Percentiles rank a stretch among this genome's conserved stretches.
These are phyloP conservation scores for Drosophila vallismaia DNA, from an alignment of 2,888 invertebrate species.

Conservation along the genomic window DNA sequence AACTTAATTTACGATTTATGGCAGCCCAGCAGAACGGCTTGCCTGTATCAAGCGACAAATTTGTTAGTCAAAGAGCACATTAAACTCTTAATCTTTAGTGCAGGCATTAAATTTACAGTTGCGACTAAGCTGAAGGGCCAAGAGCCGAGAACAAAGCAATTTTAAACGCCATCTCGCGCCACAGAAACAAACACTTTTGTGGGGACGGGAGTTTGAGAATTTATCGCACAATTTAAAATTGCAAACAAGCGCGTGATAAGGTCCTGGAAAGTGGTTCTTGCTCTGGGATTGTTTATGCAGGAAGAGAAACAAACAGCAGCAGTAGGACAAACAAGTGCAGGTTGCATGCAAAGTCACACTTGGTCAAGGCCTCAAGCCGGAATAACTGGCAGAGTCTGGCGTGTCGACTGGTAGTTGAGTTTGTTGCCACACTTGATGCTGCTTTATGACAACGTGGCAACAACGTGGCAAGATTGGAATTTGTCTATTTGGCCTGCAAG, in stretches of 20 bases:
- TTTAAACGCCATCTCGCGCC: conserved; percentile 54
- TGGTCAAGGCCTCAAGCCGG: conserved; percentile 50
- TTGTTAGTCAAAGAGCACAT: conserved; percentile 62
- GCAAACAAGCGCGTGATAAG: conserved; percentile 80
- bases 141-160: conserved; percentile 67
- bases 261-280: conserved; percentile 46
- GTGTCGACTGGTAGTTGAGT: not conserved
- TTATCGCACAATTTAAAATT: conserved; percentile 81
- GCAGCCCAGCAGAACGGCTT: conserved; percentile 2
- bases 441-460: conserved; percentile 48
- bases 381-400: conserved; percentile 12
- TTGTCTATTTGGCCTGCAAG: conserved; percentile 19
- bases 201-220: conserved; percentile 62
- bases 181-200: conserved; percentile 20
- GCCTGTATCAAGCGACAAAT: conserved; percentile 50
- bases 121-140: conserved; percentile 33
- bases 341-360: conserved; percentile 43
- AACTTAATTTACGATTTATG: conserved; percentile 43
- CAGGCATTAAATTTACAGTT: conserved; percentile 69
- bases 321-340: conserved; percentile 38
- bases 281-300: conserved; percentile 63
- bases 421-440: conserved; percentile 38
- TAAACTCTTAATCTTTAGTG: conserved; percentile 79
- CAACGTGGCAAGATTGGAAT: conserved; percentile 23
- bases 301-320: conserved; percentile 10